Evolutionary conservation across 2,797 vertebrate species (phyloP).

Genomic region (Hirundo rustica): DNA sequence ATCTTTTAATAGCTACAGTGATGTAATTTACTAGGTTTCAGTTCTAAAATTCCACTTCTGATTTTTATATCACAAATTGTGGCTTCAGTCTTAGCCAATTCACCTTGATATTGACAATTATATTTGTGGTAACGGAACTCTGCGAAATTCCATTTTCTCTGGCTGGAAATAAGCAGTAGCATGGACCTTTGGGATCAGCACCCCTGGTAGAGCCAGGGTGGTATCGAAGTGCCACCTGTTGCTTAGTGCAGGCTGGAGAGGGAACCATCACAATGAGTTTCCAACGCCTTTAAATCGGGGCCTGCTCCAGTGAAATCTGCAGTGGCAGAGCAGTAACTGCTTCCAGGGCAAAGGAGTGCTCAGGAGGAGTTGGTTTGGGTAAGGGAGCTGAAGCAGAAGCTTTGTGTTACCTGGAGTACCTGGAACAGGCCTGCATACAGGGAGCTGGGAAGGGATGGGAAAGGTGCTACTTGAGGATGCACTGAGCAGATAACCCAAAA

Average conservation of each 20-base stretch:
- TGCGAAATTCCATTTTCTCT: not conserved
- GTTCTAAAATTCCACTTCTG: not conserved
- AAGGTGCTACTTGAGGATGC: not conserved
- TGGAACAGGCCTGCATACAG: rapidly evolving
- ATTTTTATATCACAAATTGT: not conserved
- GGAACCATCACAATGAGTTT: not conserved
- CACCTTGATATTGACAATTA: not conserved
- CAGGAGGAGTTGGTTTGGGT: not conserved
- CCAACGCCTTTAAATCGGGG: not conserved
- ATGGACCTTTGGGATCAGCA: not conserved
- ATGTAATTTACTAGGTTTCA: not conserved
- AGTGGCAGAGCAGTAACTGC: not conserved
- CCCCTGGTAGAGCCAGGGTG: not conserved
- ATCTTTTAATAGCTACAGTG: not conserved
- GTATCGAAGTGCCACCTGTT: not conserved
- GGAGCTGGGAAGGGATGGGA: not conserved
- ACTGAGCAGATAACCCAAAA: not conserved
- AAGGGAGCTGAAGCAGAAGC: not conserved
- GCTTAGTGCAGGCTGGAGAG: not conserved
- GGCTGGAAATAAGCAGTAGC: not conserved
- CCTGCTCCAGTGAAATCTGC: not conserved
- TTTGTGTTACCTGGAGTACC: not conserved
- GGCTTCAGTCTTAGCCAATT: not conserved
- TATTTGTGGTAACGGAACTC: not conserved
- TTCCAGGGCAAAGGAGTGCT: not conserved